Percentiles rank a stretch among this genome's conserved stretches.
Evolutionary conservation across 2,888 invertebrate species (phyloP).

Genomic region (Gandaritis pyraliata): DNA sequence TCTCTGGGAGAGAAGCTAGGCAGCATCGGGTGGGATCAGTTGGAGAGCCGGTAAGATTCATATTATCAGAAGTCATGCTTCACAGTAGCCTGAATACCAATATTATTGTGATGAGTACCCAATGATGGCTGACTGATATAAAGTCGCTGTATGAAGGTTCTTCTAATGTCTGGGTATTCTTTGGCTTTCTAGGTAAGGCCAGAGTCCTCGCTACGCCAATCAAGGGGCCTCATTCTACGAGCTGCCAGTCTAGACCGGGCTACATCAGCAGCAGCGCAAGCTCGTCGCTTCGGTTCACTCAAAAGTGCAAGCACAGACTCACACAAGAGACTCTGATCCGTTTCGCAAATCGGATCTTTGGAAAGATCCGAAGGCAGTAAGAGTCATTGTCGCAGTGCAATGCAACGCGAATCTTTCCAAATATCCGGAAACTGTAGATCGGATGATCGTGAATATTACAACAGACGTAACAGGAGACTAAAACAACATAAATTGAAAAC

Average conservation of each 20-base stretch:
- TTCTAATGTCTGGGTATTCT: background rate
- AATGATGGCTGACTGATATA: no score
- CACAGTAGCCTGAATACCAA: background rate
- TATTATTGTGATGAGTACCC: no score
- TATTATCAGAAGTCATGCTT: background rate
- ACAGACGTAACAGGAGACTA: conserved; percentile 3
- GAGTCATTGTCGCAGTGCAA: conserved; percentile 11
- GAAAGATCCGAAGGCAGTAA: conserved; percentile 47
- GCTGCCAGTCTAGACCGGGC: conserved; percentile 79
- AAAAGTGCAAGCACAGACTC: conserved; percentile 75
- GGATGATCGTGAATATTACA: conserved; percentile 2
- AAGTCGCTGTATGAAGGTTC: no score
- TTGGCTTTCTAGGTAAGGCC: conserved; percentile 54
- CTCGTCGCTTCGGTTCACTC: conserved; percentile 69
- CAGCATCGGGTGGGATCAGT: conserved; percentile 65
- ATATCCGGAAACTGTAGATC: conserved; percentile 29
- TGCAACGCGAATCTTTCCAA: conserved; percentile 37
- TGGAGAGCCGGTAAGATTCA: conserved; percentile 62
- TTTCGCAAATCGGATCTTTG: conserved; percentile 56
- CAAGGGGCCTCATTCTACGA: conserved; percentile 74
- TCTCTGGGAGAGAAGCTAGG: conserved; percentile 49
- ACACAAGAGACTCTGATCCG: conserved; percentile 81
- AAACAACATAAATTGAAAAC: conserved; percentile 7
- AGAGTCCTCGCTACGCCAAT: conserved; percentile 62
- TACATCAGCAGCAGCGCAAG: conserved; percentile 56